These are phyloP conservation scores for Zhengitettix transpicula DNA, from an alignment of 2,888 invertebrate species.

Conservation along the genomic window DNA sequence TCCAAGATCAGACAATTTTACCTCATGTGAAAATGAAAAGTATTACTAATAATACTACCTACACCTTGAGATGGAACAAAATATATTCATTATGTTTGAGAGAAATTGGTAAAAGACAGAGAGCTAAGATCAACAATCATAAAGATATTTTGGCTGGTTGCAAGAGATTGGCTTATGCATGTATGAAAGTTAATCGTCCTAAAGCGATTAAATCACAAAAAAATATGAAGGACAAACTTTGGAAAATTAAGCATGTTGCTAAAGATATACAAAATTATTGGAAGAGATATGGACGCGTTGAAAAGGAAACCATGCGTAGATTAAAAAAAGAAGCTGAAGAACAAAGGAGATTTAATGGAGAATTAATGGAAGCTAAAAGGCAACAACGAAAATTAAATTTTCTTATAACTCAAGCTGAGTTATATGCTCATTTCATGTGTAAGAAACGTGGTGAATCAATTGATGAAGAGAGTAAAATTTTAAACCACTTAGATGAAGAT, in stretches of 20 bases:
- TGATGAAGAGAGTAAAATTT: constrained; percentile 57
- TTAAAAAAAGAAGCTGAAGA: constrained; percentile 90
- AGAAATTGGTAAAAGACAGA: constrained; percentile 38
- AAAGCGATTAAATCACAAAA: constrained; percentile 76
- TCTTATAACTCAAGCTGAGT: constrained; percentile 87
- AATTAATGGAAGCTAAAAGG: constrained; percentile 63
- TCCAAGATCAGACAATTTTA: too few relatives aligned
- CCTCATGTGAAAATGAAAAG: not conserved
- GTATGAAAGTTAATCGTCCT: constrained; percentile 63
- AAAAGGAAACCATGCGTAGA: constrained; percentile 72
- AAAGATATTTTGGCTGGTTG: constrained; percentile 74
- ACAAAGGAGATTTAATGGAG: constrained; percentile 81
- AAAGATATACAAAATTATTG: constrained; percentile 89
- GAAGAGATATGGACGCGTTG: constrained; percentile 87
- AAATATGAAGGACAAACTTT: constrained; percentile 82
- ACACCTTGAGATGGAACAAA: constrained; percentile 9
- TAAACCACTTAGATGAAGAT: constrained; percentile 77
- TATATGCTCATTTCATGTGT: constrained; percentile 96
- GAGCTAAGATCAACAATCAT: constrained; percentile 69
- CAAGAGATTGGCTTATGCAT: constrained; percentile 67
- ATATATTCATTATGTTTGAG: too few relatives aligned
- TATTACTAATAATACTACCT: not conserved
- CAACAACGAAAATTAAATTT: constrained; percentile 91
- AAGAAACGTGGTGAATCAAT: constrained; percentile 62
- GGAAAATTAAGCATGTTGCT: constrained; percentile 81